Conservation (phyloP, 1,140 invertebrate genomes). For the Palaemon carinicauda region DNA sequence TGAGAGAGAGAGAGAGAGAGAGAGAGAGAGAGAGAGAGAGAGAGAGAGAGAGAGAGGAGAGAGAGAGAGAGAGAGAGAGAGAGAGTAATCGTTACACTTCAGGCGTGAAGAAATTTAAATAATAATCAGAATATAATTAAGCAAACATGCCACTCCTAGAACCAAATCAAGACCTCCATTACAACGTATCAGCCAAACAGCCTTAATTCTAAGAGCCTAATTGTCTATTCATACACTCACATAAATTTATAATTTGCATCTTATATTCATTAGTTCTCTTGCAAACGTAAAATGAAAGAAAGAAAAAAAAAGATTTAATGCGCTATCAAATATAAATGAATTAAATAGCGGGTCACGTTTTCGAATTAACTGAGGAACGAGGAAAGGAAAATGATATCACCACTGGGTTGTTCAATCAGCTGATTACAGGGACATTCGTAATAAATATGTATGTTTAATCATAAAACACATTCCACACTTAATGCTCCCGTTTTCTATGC, state of each 20-base stretch:
- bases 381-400: too few species aligned
- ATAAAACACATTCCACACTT: too few species aligned
- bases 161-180: too few species aligned
- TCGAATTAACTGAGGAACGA: not conserved
- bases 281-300: not conserved
- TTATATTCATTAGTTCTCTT: not conserved
- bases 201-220: too few species aligned
- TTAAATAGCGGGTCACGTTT: too few species aligned
- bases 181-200: too few species aligned
- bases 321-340: too few species aligned
- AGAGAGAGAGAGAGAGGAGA: not conserved
- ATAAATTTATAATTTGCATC: not conserved
- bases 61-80: constrained; percentile 18
- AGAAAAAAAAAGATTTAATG: not conserved
- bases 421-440: too few species aligned
- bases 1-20: constrained; percentile 19
- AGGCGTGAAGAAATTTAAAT: not conserved
- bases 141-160: not conserved
- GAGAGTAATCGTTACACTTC: not conserved
- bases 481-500: too few species aligned
- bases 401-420: too few species aligned
- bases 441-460: too few species aligned
- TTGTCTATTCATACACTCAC: not conserved
- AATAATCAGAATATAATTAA: not conserved
- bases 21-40: constrained; percentile 17